Evolutionary conservation across 2,797 vertebrate species (phyloP).

Genomic region (Siniperca undulata): DNA sequence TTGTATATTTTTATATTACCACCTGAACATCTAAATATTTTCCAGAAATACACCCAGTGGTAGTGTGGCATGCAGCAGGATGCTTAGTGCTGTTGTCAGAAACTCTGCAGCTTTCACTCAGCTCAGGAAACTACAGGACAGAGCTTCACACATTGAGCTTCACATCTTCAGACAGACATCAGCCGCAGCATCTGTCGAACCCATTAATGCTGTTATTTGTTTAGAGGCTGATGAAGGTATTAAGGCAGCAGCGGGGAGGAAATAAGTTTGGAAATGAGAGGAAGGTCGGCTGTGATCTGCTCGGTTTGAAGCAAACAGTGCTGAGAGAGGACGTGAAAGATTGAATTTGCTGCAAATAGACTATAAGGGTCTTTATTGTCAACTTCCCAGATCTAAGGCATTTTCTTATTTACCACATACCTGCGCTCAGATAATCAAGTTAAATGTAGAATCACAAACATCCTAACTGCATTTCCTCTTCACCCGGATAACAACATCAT

Average conservation of each 20-base stretch:
- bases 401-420: conserved; percentile 52
- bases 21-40: not conserved
- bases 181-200: conserved; percentile 22
- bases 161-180: not conserved
- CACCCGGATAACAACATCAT: not conserved
- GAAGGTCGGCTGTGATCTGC: conserved; percentile 48
- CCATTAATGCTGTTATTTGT: conserved; percentile 43
- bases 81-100: not conserved
- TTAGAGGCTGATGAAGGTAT: conserved; percentile 59
- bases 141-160: conserved; percentile 7
- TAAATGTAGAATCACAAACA: conserved; percentile 36
- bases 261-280: conserved; percentile 51
- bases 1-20: not conserved
- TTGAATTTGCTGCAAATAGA: conserved; percentile 48
- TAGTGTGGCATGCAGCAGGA: no score
- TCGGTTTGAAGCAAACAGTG: conserved; percentile 24
- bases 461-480: conserved; percentile 19
- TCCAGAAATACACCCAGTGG: not conserved
- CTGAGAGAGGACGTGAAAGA: conserved; percentile 35
- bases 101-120: conserved; percentile 5
- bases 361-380: conserved; percentile 30
- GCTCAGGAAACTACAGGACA: conserved; percentile 3
- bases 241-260: conserved; percentile 46
- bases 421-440: conserved; percentile 22
- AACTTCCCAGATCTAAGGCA: conserved; percentile 2